Base-by-base conservation (phyloP, 2,888 invertebrate genomes). In the Neoscelio sp. region DNA sequence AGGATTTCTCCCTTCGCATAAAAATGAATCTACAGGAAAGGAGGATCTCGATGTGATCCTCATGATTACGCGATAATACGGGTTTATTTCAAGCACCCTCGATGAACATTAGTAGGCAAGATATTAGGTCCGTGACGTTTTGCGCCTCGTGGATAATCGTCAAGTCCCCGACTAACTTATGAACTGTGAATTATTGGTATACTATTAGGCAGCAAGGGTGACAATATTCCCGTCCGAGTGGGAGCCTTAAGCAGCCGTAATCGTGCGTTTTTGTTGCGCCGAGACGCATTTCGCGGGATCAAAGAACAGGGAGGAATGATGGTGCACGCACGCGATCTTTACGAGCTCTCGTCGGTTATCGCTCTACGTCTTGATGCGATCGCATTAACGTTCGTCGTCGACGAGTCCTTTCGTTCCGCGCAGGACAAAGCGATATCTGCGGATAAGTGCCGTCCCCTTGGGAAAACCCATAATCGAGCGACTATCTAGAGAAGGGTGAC, bases 31-130 rank as follows among this genome's bases (percentile, higher is more conserved):
- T 35, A 44, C 7, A 46, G 44, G 44, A 68, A 74, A 18, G 58
- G 33, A 38, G 50, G 65, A 64, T 74, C 50, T 70, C n/a, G n/a
- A n/a, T n/a, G n/a, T n/a, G n/a, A 75, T 75, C 65, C 70, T 65
- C 38, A 18, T 52, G 79, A 79, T 78, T 78, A 78, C 78, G 70
- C 74, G 64, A 78, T 78, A 74, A 62, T 74, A 58, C 35, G 15
- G 70, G 65, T 73, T 78, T 64, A 78, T 60, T 23, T 74, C 33
- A 44, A 68, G 64, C 73, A 64, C 78, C 73, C 78, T 68, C 65
- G 54, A 56, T 8, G 50, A 15, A 54, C 46, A 60, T 75, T 75
- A 62, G 8, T 17, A n/a, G 17, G 17, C 3, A 17, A 15, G 20
- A 18, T 10, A 44, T 44, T 44, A n/a, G 62, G 42, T 40, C 56